phyloP scores from a whole-genome alignment of 2,888 invertebrate genomes.

The Lasiommata megera region DNA sequence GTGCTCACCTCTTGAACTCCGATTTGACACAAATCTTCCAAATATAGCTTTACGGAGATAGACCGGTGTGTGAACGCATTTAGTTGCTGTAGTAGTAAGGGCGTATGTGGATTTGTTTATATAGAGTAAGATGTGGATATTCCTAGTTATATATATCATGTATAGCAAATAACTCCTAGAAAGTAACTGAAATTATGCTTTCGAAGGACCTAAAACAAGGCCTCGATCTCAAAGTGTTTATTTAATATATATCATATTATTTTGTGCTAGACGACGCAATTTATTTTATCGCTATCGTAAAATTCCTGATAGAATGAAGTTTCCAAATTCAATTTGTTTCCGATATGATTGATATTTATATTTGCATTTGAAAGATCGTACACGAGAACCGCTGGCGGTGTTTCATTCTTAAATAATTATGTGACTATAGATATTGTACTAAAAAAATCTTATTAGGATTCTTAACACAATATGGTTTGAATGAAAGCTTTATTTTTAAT shows the following conservation, averaged over 20 bases:
- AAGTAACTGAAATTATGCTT: conserved; percentile 59
- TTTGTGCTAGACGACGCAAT: conserved; percentile 50
- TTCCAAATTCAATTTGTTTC: conserved; percentile 23
- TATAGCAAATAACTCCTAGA: conserved; percentile 71
- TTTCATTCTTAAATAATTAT: conserved; percentile 32
- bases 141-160: conserved; percentile 67
- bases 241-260: conserved; percentile 42
- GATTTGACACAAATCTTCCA: conserved; percentile 74
- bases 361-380: conserved; percentile 23
- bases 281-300: conserved; percentile 34
- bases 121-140: conserved; percentile 80
- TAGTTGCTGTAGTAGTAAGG: conserved; percentile 70
- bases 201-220: conserved; percentile 57
- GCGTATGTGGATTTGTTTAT: conserved; percentile 75
- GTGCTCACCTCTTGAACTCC: conserved; percentile 61
- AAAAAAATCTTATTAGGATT: conserved; percentile 37
- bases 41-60: conserved; percentile 68
- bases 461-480: conserved; percentile 31
- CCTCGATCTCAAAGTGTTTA: conserved; percentile 71
- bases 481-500: neutral
- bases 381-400: conserved; percentile 64
- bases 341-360: conserved; percentile 12
- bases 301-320: conserved; percentile 25
- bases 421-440: conserved; percentile 32
- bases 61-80: conserved; percentile 69